A percentile compares a stretch with the other conserved stretches of the same genome.
These are phyloP conservation scores for Philaethria dido DNA, from an alignment of 2,888 invertebrate species.

Conservation along the genomic window DNA sequence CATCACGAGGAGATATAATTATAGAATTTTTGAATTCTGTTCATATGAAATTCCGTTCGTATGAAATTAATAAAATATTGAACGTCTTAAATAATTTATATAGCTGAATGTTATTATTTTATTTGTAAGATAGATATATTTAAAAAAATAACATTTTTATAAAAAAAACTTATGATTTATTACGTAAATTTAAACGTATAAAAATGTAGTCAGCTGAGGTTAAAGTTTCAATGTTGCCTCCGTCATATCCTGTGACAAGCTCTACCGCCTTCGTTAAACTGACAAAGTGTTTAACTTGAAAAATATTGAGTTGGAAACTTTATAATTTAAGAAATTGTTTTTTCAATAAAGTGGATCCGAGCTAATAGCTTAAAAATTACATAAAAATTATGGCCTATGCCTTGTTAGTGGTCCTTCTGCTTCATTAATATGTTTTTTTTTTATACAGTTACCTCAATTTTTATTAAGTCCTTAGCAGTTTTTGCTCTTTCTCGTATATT, in stretches of 20 bases:
- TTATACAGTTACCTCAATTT: no score
- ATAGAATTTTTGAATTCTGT: no score
- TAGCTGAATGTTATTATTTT: no score
- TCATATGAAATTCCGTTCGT: no score
- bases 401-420: no score
- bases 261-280: conserved; percentile 41
- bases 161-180: not conserved
- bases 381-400: not conserved
- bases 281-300: conserved; percentile 42
- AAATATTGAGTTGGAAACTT: conserved; percentile 24
- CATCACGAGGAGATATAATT: no score
- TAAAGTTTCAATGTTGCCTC: conserved; percentile 27
- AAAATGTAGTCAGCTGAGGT: conserved; percentile 25
- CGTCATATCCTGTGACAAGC: conserved; percentile 21
- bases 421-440: no score
- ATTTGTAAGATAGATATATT: not conserved
- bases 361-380: not conserved
- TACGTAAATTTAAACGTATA: not conserved
- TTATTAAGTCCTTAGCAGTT: no score
- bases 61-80: no score
- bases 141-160: not conserved
- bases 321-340: conserved; percentile 12
- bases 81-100: no score
- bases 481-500: no score
- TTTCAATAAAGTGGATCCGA: not conserved